Percentiles rank a stretch among this genome's conserved stretches.
Conservation (phyloP, 2,888 invertebrate species). For the Hoplodrina blanda region DNA sequence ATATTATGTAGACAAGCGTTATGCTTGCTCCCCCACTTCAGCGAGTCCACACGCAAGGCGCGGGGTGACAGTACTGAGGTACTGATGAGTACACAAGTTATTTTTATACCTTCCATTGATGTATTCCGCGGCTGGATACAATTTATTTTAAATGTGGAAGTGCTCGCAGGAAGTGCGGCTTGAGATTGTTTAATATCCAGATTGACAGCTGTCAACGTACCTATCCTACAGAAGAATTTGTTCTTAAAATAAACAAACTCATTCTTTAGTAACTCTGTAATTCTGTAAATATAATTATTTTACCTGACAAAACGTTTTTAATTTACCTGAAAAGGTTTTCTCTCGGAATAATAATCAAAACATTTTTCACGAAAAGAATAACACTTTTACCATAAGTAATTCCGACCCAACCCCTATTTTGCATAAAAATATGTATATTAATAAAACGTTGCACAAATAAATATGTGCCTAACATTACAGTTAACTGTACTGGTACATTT, state of each 20-base stretch:
- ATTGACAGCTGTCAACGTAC: slow-evolving; percentile 46
- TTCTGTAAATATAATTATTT: not conserved
- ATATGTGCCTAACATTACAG: slow-evolving; percentile 68
- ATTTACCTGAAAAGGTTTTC: slow-evolving; percentile 2
- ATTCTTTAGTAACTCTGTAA: not conserved
- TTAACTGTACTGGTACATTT: slow-evolving; percentile 64
- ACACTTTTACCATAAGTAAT: slow-evolving; percentile 44
- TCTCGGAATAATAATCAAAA: slow-evolving; percentile 23
- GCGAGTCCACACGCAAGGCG: slow-evolving; percentile 69
- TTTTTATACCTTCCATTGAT: slow-evolving; percentile 53
- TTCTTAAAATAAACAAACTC: not conserved
- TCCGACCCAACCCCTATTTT: slow-evolving; percentile 35
- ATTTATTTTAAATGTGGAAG: slow-evolving; percentile 53
- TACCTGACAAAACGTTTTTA: not conserved
- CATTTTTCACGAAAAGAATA: slow-evolving; percentile 39
- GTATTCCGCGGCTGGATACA: slow-evolving; percentile 53
- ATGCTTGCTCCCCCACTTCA: slow-evolving; percentile 72
- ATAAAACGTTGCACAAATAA: slow-evolving; percentile 54
- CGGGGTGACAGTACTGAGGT: slow-evolving; percentile 72
- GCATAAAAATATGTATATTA: slow-evolving; percentile 56
- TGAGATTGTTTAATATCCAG: slow-evolving; percentile 35
- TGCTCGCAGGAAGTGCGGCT: slow-evolving; percentile 36
- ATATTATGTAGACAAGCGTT: slow-evolving; percentile 82
- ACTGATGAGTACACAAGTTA: slow-evolving; percentile 68
- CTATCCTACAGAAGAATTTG: not conserved